phyloP scores from a whole-genome alignment of 2,113 vertebrate species.

The Smithornis capensis region DNA sequence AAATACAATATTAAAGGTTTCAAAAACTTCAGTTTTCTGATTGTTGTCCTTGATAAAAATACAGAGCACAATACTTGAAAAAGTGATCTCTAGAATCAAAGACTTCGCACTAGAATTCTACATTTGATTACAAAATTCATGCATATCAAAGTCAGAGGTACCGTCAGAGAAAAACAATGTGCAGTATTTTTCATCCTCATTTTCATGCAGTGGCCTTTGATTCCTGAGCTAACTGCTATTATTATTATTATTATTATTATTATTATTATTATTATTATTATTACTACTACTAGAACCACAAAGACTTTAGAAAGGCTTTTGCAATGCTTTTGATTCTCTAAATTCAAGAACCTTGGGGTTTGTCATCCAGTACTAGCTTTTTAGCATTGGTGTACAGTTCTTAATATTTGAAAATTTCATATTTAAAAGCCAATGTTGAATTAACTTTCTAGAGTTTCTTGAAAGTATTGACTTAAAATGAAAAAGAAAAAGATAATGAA shows the following conservation, averaged over 20 bases:
- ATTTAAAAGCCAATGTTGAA: background rate
- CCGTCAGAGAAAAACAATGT: background rate
- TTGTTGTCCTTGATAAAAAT: background rate
- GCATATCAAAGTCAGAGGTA: background rate
- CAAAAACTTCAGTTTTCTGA: background rate
- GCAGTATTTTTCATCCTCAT: background rate
- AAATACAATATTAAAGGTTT: background rate
- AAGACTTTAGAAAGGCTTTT: background rate
- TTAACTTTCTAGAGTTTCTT: background rate
- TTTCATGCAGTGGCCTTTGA: background rate
- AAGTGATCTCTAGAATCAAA: background rate
- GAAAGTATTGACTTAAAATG: background rate
- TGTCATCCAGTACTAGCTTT: background rate
- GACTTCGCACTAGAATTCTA: background rate
- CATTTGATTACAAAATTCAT: background rate
- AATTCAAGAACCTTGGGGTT: background rate
- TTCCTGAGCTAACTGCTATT: background rate
- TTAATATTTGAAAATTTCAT: background rate
- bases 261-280: background rate
- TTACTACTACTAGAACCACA: background rate
- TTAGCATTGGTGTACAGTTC: background rate
- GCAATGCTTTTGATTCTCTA: background rate
- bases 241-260: background rate
- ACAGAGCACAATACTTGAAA: background rate
- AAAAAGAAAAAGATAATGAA: background rate